A percentile compares a stretch with the other conserved stretches of the same genome.
Evolutionary conservation across 2,888 invertebrate genomes (phyloP).

Genomic region (Dynastes maya): DNA sequence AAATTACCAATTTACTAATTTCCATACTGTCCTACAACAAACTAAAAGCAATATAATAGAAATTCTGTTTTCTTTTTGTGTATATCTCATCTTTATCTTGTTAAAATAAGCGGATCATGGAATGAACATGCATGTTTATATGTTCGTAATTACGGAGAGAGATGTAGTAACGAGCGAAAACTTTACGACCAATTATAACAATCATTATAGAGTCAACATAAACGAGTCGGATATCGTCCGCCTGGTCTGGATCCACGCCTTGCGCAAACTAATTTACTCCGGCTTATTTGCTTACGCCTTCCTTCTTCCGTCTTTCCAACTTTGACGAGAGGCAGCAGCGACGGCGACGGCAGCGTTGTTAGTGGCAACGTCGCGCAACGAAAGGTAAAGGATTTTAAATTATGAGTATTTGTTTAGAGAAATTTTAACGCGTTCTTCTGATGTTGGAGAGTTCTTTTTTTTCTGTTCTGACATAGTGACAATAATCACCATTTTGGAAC

Average conservation of each 20-base stretch:
- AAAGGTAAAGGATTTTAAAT: neutral
- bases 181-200: conserved; percentile 41
- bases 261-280: conserved; percentile 34
- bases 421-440: neutral
- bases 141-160: conserved; percentile 8
- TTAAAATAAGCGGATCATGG: conserved; percentile 4
- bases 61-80: no score
- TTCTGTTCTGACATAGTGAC: no score
- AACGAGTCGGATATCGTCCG: conserved; percentile 28
- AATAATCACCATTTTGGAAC: no score
- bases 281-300: conserved; percentile 30
- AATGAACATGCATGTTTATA: neutral
- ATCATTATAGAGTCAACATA: conserved; percentile 36
- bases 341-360: neutral
- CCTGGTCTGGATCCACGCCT: conserved; percentile 20
- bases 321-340: conserved; percentile 1
- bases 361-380: neutral
- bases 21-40: no score
- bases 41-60: no score
- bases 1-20: no score
- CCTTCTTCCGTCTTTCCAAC: conserved; percentile 2
- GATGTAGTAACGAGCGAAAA: neutral
- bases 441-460: neutral
- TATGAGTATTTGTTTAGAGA: neutral
- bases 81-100: neutral